Evolutionary conservation across 1,140 invertebrate species (phyloP), one percentile per base, ranked within the genome.

Genomic region (Drusus annulatus): DNA sequence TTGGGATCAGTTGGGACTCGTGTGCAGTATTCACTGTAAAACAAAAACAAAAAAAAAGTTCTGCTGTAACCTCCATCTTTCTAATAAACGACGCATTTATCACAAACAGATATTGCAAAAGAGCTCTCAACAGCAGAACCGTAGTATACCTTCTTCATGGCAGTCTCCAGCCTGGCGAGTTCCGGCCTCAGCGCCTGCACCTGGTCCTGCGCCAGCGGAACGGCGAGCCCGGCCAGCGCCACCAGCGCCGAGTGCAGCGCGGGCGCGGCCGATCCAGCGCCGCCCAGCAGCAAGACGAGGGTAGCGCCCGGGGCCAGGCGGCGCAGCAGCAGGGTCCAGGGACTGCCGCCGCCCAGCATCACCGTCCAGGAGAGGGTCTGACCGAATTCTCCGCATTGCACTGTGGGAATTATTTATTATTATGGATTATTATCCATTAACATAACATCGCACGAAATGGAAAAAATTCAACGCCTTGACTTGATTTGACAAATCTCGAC

Each of bases 121-220:
- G n/a, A n/a, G n/a, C n/a, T n/a, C n/a, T n/a, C n/a, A n/a, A n/a
- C n/a, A n/a, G n/a, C n/a, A n/a, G n/a, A n/a, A n/a, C n/a, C n/a
- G n/a, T n/a, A n/a, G n/a, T 36, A 8, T 28, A 92, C 85, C 84
- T 91, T 92, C 83, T 92, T 93, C 25, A 93, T 90, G 1, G 90
- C 87, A 56, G 82, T 52, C 79, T 93, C 93, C 8, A 93, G 86
- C 82, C 87, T 90, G 31, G 93, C 91, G 56, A 92, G 91, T 3
- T 90, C 89, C 23, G 89, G 88, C 84, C 90, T 89, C 10, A 93
- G 77, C 15, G 90, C 90, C 21, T 92, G 90, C 0, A 89, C 84
- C 73, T 93, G 92, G 79, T 89, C 86, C 86, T 91, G 92, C n/a
- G 76, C 58, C 0, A 83, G 62, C 1, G 81, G 60, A 0, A 69